Percentiles rank a stretch among this genome's conserved stretches.
Evolutionary conservation across 2,113 vertebrate species (phyloP).

Genomic region (Sceloporus tristichus): DNA sequence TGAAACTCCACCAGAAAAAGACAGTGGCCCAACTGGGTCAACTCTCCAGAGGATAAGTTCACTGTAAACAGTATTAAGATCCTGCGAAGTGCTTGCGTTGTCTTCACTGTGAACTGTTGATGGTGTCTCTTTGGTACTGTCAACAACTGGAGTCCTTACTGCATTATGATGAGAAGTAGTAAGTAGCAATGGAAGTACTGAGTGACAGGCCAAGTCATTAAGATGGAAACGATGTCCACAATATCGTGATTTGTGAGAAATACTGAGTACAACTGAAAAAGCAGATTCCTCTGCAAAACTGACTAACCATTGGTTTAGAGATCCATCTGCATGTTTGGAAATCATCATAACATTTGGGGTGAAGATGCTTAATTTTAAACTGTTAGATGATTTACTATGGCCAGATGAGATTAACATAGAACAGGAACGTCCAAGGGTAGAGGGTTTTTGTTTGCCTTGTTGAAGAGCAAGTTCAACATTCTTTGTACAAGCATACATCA

Average conservation of each 20-base stretch:
- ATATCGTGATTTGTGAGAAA: conserved; percentile 96
- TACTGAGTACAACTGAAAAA: conserved; percentile 96
- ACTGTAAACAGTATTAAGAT: conserved; percentile 93
- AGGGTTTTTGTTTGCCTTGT: conserved; percentile 90
- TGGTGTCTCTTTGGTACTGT: conserved; percentile 61
- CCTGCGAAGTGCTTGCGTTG: conserved; percentile 80
- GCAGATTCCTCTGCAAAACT: conserved; percentile 97
- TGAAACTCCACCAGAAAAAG: conserved; percentile 95
- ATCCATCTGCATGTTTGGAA: conserved; percentile 96
- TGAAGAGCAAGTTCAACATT: conserved; percentile 97
- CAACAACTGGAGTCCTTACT: conserved; percentile 82
- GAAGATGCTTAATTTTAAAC: conserved; percentile 95
- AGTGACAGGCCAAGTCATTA: conserved; percentile 96
- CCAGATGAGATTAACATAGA: conserved; percentile 89
- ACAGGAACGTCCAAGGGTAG: conserved; percentile 84
- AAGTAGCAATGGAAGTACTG: conserved; percentile 92
- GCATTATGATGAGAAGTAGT: conserved; percentile 98
- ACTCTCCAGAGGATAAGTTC: conserved; percentile 98
- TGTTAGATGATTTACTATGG: conserved; percentile 84
- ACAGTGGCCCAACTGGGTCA: conserved; percentile 96
- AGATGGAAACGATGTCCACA: conserved; percentile 99
- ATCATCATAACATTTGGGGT: conserved; percentile 98
- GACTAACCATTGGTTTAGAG: conserved; percentile 97
- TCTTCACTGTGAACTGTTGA: conserved; percentile 71
- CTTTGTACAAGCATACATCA: conserved; percentile 98